These are phyloP conservation scores for Odontamblyopus lacepedii DNA, from an alignment of 2,797 vertebrate species.

Conservation along the genomic window DNA sequence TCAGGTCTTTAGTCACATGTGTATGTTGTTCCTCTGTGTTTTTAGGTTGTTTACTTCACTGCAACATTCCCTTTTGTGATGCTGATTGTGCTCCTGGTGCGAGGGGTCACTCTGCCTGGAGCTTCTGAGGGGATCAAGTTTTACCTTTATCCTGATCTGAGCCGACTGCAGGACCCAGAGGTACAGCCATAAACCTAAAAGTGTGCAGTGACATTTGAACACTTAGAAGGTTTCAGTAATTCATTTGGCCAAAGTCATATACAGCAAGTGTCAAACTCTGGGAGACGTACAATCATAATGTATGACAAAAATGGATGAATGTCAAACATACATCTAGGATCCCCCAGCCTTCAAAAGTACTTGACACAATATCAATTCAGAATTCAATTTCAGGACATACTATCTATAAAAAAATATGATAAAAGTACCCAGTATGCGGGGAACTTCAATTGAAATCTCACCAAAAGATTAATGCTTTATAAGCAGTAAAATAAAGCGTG, in stretches of 20 bases:
- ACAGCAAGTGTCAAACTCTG: too few relatives aligned
- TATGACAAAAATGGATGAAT: too few relatives aligned
- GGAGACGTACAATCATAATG: too few relatives aligned
- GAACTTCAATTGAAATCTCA: too few relatives aligned
- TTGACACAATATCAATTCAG: too few relatives aligned
- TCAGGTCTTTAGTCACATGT: neutral
- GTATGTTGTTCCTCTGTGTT: conserved; percentile 15
- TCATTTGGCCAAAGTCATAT: neutral
- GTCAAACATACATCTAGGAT: too few relatives aligned
- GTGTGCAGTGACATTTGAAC: neutral
- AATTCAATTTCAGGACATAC: too few relatives aligned
- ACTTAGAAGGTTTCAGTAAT: neutral
- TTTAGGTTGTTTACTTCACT: conserved; percentile 95
- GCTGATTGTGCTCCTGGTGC: conserved; percentile 92
- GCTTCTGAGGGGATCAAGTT: conserved; percentile 95
- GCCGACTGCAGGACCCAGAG: conserved; percentile 93
- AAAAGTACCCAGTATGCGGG: too few relatives aligned
- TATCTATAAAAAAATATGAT: too few relatives aligned
- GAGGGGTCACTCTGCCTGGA: conserved; percentile 94
- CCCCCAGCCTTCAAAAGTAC: too few relatives aligned
- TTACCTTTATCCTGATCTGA: conserved; percentile 94
- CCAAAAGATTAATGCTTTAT: too few relatives aligned
- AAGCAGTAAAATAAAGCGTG: too few relatives aligned
- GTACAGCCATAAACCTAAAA: conserved; percentile 61
- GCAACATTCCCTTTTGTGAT: conserved; percentile 97